Evolutionary conservation across 2,113 vertebrate genomes (phyloP).

Genomic region (Dolichallabes microphthalmus): DNA sequence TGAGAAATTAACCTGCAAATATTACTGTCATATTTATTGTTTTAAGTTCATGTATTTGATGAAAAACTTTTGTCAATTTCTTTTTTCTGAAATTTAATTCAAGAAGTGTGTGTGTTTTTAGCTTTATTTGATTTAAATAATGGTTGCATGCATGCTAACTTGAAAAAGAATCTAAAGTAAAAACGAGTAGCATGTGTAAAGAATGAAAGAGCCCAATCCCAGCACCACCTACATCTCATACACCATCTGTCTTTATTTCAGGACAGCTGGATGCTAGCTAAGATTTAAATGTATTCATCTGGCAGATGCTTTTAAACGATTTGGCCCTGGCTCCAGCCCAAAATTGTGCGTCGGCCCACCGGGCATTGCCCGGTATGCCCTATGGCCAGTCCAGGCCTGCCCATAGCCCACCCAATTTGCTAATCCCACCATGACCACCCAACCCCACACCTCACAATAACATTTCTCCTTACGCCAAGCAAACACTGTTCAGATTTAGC

Average conservation of each 20-base stretch:
- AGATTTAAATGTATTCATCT: constrained; percentile 9
- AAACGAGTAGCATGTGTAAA: background rate
- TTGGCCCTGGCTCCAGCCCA: too few relatives aligned
- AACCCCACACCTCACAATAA: background rate
- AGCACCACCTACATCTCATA: background rate
- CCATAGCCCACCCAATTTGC: background rate
- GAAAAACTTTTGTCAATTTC: background rate
- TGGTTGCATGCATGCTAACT: background rate
- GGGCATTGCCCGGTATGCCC: too few relatives aligned
- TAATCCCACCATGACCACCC: background rate
- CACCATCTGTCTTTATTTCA: constrained; percentile 18
- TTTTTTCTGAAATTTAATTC: too few relatives aligned
- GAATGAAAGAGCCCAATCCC: background rate
- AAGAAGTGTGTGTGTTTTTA: too few relatives aligned
- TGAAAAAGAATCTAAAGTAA: background rate
- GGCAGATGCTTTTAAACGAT: constrained; percentile 13
- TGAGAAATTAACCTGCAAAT: background rate
- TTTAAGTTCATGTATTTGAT: background rate
- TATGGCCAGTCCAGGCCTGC: too few relatives aligned
- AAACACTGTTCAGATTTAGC: too few relatives aligned
- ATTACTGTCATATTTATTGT: background rate
- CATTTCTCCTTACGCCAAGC: background rate
- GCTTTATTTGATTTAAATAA: background rate
- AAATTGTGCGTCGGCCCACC: too few relatives aligned
- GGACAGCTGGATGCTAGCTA: constrained; percentile 8